phyloP scores from a whole-genome alignment of 2,797 vertebrate genomes.

The Chrysolophus pictus region DNA sequence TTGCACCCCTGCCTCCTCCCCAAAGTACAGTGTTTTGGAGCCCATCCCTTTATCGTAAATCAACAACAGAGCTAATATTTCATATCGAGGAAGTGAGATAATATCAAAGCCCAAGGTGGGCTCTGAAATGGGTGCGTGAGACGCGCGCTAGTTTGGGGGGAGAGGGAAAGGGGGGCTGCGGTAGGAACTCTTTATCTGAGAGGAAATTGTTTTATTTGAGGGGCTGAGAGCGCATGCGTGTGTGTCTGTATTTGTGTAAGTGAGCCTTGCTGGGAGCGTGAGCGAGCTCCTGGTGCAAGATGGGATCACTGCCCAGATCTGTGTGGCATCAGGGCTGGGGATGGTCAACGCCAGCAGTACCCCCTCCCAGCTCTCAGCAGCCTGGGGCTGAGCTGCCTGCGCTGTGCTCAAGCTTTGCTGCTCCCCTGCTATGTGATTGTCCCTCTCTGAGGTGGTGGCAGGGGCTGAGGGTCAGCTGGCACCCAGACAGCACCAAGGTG shows the following conservation, averaged over 20 bases:
- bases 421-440: not conserved
- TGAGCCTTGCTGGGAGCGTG: not conserved
- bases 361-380: not conserved
- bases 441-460: fast-evolving
- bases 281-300: not conserved
- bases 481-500: not conserved
- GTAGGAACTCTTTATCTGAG: slow-evolving; percentile 74
- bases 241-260: not conserved
- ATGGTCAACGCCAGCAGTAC: not conserved
- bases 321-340: fast-evolving
- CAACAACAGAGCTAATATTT: slow-evolving; percentile 56
- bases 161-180: slow-evolving; percentile 72
- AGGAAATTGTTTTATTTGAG: slow-evolving; percentile 47
- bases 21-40: not conserved
- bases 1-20: not conserved
- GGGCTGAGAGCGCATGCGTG: fast-evolving
- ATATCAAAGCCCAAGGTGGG: slow-evolving; percentile 76
- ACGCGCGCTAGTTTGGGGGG: slow-evolving; percentile 66
- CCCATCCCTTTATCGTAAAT: slow-evolving; percentile 52
- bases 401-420: not conserved
- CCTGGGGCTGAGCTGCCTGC: not conserved
- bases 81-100: slow-evolving; percentile 79
- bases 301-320: not conserved
- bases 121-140: slow-evolving; percentile 58
- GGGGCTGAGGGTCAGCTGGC: not conserved